Percentiles rank a stretch among this genome's conserved stretches.
phyloP scores from a whole-genome alignment of 2,888 invertebrate species.

The Himalopsyche tibetana region DNA sequence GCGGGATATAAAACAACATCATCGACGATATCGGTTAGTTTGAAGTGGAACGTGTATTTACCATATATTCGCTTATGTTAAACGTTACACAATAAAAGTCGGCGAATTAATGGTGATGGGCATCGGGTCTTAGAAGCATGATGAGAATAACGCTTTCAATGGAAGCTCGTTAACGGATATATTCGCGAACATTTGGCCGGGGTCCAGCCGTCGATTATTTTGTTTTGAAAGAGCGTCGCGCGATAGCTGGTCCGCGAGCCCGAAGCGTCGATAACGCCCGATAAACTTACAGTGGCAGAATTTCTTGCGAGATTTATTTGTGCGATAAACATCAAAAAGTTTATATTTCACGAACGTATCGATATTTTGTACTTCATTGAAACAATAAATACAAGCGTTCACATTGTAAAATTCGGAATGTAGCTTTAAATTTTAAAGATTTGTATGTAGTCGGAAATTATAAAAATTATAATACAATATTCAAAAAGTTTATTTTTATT shows the following conservation, averaged over 20 bases:
- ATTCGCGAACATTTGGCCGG: conserved; percentile 60
- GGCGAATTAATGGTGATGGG: conserved; percentile 36
- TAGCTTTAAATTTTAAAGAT: no score
- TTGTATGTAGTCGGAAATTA: no score
- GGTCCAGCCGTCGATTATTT: conserved; percentile 56
- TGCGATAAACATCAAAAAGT: no score
- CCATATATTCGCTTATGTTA: not conserved
- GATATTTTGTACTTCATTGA: no score
- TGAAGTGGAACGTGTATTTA: not conserved
- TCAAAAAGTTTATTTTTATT: no score
- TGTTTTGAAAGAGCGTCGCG: conserved; percentile 50
- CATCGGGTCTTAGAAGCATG: conserved; percentile 14
- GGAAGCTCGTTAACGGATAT: conserved; percentile 63
- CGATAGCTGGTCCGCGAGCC: conserved; percentile 3
- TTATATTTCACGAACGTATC: no score
- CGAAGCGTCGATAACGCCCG: not conserved
- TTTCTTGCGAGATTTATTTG: no score
- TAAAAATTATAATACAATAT: no score
- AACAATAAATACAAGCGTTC: no score
- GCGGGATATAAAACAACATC: not conserved
- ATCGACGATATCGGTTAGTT: not conserved
- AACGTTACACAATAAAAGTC: conserved; percentile 19
- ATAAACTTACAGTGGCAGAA: not conserved
- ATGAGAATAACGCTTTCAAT: conserved; percentile 52
- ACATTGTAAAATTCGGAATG: no score